Evolutionary conservation across 2,797 vertebrate genomes (phyloP), one percentile per base, ranked within the genome.

Genomic region (Buphagus erythrorhynchus): DNA sequence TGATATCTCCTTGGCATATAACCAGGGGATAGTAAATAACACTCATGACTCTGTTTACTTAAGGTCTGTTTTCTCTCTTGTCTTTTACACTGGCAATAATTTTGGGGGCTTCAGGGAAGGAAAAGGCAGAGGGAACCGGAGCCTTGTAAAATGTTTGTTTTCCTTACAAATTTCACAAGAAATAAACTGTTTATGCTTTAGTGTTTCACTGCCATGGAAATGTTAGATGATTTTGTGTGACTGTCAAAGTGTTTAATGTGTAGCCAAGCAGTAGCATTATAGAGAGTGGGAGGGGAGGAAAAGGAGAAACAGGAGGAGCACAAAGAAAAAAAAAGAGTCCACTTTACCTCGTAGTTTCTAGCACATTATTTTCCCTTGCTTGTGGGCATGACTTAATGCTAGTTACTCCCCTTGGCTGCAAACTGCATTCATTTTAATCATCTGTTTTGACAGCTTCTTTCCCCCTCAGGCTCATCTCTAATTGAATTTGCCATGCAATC

Each of bases 11-110:
- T 95, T 98, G 98, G 97, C 98, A 88, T 90, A 84, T 93, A 97
- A 98, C 98, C 98, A 98, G 86, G 1, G 26, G 93, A 96, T 96
- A 97, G 97, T 98, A 98, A 98, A 98, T 98, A 98, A 97, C 96
- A 96, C 88, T 95, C 97, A 97, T 3, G 11, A 80, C 89, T 95
- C 82, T 97, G 96, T 97, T 97, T 97, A 97, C 91, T 97, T 95
- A 97, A 95, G 81, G 88, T 95, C 96, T 95, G n/a, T 96, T 97
- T 96, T 97, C 92, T 93, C 84, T 96, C 94, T 95, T 94, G 95
- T 94, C 92, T 97, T 96, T 95, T 95, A 93, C 67, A 33, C 61
- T 86, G 93, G 86, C 73, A 94, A 75, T 96, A 94, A 94, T 91
- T 78, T 91, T 54, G 83, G 82, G 90, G 69, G 69, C 51, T 94